Base-by-base conservation (phyloP, 2,888 invertebrate genomes). In the Cotesia congregata region DNA sequence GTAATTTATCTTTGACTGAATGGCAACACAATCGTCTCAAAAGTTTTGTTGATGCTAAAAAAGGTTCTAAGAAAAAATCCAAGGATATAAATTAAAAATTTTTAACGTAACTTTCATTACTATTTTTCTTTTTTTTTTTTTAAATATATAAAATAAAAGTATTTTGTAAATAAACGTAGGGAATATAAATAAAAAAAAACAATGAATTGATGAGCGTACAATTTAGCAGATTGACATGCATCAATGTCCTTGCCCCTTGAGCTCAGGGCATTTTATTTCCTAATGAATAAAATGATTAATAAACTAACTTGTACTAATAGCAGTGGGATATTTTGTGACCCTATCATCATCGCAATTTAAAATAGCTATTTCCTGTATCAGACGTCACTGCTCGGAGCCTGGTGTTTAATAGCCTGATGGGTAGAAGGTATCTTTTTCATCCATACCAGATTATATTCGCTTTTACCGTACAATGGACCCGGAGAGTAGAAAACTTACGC, bases 1-100 rank as follows among this genome's bases (percentile, higher is more conserved):
- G 87, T 61, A 83, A 84, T 39, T 78, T 91, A 40, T 90, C 91
- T 0, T 86, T 94, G 1, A 91, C 90, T 77, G 89, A 91, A 80
- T 84, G 83, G 5, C 91, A 93, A 83, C 82, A 91, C 71, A 85
- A 86, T 9, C 90, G 90, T 83, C 86, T 93, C 39, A 87, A 89
- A 50, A 90, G 89, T 80, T 88, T 93, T 64, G 90, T 92, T 12
- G 92, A 92, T 0, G 87, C 89, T 60, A 85, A 88, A 65, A n/a
- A 64, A 39, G 4, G 41, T 5, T 9, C 17, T 17, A 6, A 0
- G 61, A 75, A 12, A 4, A 72, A 60, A 69, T 60, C 30, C 50
- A 62, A 61, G 1, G 30, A 30, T 30, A 30, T 50, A 50, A 12
- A 12, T 50, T 50, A 50, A 50, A 50, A 12, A 4, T 50, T 50